A percentile compares a stretch with the other conserved stretches of the same genome.
These are phyloP conservation scores for Teleopsis dalmanni DNA, from an alignment of 1,140 invertebrate species.

Conservation along the genomic window DNA sequence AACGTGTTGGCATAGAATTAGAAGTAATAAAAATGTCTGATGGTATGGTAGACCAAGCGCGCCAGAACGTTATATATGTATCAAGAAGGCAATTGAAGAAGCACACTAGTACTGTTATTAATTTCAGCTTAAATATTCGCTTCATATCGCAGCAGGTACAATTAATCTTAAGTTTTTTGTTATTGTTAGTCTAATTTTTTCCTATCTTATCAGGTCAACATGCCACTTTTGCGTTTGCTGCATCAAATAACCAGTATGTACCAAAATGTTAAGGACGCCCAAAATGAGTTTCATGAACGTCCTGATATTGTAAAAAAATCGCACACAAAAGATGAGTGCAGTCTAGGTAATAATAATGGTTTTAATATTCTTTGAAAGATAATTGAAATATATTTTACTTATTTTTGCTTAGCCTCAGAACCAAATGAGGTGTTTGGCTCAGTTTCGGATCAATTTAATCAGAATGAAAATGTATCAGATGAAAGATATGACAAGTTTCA, in stretches of 20 bases:
- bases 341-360: slow-evolving; percentile 32
- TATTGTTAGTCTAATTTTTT: neutral
- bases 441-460: slow-evolving; percentile 38
- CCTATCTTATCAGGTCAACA: slow-evolving; percentile 63
- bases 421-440: slow-evolving; percentile 51
- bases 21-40: slow-evolving; percentile 85
- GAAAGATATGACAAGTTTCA: slow-evolving; percentile 45
- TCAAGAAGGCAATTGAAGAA: slow-evolving; percentile 80
- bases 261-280: slow-evolving; percentile 92
- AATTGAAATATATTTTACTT: neutral
- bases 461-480: slow-evolving; percentile 33
- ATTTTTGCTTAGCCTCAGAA: slow-evolving; percentile 50
- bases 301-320: slow-evolving; percentile 47
- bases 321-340: slow-evolving; percentile 40
- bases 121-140: slow-evolving; percentile 77
- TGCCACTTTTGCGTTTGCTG: slow-evolving; percentile 84
- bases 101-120: slow-evolving; percentile 79
- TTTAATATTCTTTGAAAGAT: neutral
- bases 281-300: slow-evolving; percentile 76
- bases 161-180: neutral
- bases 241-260: slow-evolving; percentile 98
- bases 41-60: slow-evolving; percentile 77
- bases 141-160: slow-evolving; percentile 84
- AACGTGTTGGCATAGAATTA: slow-evolving; percentile 80
- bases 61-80: slow-evolving; percentile 75